Percentiles rank a stretch among this genome's conserved stretches.
phyloP scores from a whole-genome alignment of 2,113 vertebrate species.

The Sturnus vulgaris region DNA sequence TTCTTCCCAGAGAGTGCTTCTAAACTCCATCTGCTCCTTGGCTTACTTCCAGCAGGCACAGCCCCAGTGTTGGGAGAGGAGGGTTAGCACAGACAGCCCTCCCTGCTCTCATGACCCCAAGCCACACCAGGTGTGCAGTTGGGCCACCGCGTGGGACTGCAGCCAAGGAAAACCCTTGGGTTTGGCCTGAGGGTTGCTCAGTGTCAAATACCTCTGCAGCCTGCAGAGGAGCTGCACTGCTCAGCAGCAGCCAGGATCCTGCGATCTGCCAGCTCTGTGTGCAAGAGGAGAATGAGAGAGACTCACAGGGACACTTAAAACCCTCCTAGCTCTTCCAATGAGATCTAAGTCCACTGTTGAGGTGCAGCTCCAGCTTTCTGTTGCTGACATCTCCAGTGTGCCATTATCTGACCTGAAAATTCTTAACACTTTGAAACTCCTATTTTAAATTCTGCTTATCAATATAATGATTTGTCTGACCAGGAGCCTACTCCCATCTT shows the following conservation, averaged over 20 bases:
- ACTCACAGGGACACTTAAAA: background rate
- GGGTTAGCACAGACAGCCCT: background rate
- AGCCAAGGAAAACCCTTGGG: background rate
- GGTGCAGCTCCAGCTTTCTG: background rate
- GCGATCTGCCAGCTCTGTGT: background rate
- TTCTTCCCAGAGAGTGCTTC: background rate
- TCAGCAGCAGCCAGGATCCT: background rate
- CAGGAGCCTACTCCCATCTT: background rate
- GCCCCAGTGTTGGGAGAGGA: accelerated
- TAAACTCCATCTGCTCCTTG: background rate
- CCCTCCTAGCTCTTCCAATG: background rate
- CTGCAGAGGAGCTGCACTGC: background rate
- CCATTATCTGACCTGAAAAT: background rate
- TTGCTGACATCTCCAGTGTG: background rate
- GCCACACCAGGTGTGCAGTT: background rate
- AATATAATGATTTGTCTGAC: background rate
- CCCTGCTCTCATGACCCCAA: background rate
- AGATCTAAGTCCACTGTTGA: background rate
- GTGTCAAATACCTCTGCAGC: background rate
- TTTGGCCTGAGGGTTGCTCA: background rate
- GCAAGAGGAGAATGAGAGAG: background rate
- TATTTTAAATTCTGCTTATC: background rate
- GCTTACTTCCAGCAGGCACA: background rate
- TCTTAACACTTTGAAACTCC: background rate
- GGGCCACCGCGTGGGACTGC: background rate